Evolutionary conservation across 2,113 vertebrate genomes (phyloP), one percentile per base, ranked within the genome.

Genomic region (Calyptomena viridis): DNA sequence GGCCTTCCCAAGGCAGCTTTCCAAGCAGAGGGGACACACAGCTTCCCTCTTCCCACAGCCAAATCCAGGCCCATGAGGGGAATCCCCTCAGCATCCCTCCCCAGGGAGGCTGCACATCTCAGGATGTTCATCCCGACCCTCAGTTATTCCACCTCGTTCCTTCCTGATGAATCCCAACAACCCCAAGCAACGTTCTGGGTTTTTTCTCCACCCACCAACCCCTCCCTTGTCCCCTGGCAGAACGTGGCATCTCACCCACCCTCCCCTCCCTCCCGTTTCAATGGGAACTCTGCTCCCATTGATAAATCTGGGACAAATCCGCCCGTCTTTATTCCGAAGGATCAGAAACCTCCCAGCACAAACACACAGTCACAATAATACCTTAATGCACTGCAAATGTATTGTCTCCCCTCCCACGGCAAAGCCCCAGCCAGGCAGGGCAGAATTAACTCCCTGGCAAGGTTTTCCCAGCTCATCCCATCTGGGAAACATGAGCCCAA

Each of bases 241-340:
- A 44, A 46, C 2, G 3, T 2, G 11, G 59, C 76, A 89, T 17
- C 62, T 68, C 62, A 19, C 14, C 42, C 10, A 0, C 44, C 14
- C 27, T 64, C 28, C 55, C 35, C 44, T 81, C 72, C 74, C 71
- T 69, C 11, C 3, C 0, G 0, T 19, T 52, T 76, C 77, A 79
- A 40, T 89, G 93, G 84, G 58, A 84, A 50, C 40, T 42, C 86
- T 91, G 69, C 44, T 55, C 58, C 87, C 95, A 93, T 94, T 94
- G 91, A 96, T 75, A 82, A 89, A 95, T 85, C 89, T 66, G 75
- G 93, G 91, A 60, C 93, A 94, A 91, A 95, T 62, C 87, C 50
- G 66, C 71, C 60, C 2, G 1, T 63, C 59, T 92, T 87, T 49
- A 40, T 47, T 82, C 82, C 0, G 0, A 53, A 35, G 89, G 89